phyloP scores from a whole-genome alignment of 2,113 vertebrate genomes.

The Xenopus tropicalis region UCB_Xtro_10.0 CM004443.2:75249501-75250000 shows the following conservation, averaged over 20 bases:
- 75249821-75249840: conserved; percentile 46
- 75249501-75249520: too few relatives aligned
- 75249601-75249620: too few relatives aligned
- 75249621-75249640: too few relatives aligned
- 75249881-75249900: conserved; percentile 59
- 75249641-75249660: too few relatives aligned
- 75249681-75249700: too few relatives aligned
- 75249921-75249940: conserved; percentile 41
- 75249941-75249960: conserved; percentile 49
- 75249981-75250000: conserved; percentile 31
- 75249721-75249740: too few relatives aligned
- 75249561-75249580: too few relatives aligned
- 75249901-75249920: conserved; percentile 63
- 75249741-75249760: background rate
- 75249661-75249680: too few relatives aligned
- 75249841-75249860: conserved; percentile 61
- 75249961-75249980: conserved; percentile 28
- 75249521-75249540: too few relatives aligned
- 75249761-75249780: background rate
- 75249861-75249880: conserved; percentile 56
- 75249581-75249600: too few relatives aligned
- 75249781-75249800: background rate
- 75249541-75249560: too few relatives aligned
- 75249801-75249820: conserved; percentile 39
- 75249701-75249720: too few relatives aligned